Evolutionary conservation across 2,888 invertebrate species (phyloP).

Genomic region (Pterostichus madidus): DNA sequence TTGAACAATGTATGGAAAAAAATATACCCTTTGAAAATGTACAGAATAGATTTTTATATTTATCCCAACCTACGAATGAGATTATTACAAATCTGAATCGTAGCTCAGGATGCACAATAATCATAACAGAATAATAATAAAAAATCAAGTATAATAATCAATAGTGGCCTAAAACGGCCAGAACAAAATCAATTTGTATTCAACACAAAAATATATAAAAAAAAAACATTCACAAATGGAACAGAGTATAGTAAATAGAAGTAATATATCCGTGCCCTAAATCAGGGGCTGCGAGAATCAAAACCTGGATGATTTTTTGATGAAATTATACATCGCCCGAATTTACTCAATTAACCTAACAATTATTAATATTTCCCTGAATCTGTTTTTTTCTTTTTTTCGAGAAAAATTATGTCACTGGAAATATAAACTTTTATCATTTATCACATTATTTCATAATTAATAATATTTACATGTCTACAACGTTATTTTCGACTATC

Average conservation of each 20-base stretch:
- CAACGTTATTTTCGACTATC: constrained; percentile 64
- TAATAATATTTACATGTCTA: constrained; percentile 70
- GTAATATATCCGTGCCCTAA: constrained; percentile 60
- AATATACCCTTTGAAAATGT: constrained; percentile 64
- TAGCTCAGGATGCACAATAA: constrained; percentile 44
- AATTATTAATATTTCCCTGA: constrained; percentile 66
- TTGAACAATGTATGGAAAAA: constrained; percentile 63
- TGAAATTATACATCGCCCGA: constrained; percentile 45
- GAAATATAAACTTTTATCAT: constrained; percentile 70
- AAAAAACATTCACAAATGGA: constrained; percentile 69
- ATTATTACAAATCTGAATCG: background rate
- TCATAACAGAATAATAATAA: constrained; percentile 54
- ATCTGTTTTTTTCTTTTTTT: constrained; percentile 64
- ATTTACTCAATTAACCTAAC: constrained; percentile 51
- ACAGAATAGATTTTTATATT: constrained; percentile 10
- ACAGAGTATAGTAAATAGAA: constrained; percentile 66
- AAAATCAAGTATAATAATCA: constrained; percentile 61
- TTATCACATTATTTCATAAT: constrained; percentile 69
- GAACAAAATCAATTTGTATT: constrained; percentile 69
- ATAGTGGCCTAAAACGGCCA: constrained; percentile 70
- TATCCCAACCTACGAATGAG: constrained; percentile 46
- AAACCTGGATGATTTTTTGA: constrained; percentile 30
- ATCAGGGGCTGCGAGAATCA: constrained; percentile 45
- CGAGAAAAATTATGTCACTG: constrained; percentile 69
- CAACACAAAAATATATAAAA: constrained; percentile 69